These are phyloP conservation scores for Augochlorella aurata DNA, from an alignment of 2,888 invertebrate species.

Conservation along the genomic window DNA sequence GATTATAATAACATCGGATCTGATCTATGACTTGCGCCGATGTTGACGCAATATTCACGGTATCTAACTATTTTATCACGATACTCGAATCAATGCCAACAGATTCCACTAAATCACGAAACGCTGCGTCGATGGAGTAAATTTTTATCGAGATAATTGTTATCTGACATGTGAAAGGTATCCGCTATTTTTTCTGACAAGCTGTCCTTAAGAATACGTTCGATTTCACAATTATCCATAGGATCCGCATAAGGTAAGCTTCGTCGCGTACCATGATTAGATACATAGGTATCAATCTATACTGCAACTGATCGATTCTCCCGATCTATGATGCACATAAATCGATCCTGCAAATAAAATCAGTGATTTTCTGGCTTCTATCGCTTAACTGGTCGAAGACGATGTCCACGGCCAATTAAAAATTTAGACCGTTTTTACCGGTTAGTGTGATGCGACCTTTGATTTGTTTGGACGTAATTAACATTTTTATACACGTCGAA, in stretches of 20 bases:
- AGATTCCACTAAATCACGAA: background rate
- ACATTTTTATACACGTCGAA: too few relatives aligned
- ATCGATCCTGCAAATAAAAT: too few relatives aligned
- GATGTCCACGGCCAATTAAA: too few relatives aligned
- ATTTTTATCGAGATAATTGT: conserved; percentile 7
- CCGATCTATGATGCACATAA: too few relatives aligned
- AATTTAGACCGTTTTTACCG: too few relatives aligned
- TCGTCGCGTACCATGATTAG: too few relatives aligned
- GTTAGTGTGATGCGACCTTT: too few relatives aligned
- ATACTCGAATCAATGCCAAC: background rate
- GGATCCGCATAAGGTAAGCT: background rate
- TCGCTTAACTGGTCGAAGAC: too few relatives aligned
- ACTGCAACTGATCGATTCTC: too few relatives aligned
- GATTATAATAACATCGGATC: background rate
- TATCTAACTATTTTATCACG: conserved; percentile 5
- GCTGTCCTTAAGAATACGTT: background rate
- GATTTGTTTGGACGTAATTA: too few relatives aligned
- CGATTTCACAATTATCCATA: background rate
- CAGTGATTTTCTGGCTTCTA: too few relatives aligned
- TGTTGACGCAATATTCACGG: background rate
- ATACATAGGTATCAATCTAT: too few relatives aligned
- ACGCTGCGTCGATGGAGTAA: background rate
- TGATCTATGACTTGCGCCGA: background rate
- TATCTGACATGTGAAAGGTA: background rate
- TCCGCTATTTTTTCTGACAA: background rate